Evolutionary conservation across 2,888 invertebrate species (phyloP), one percentile per base, ranked within the genome.

Genomic region (Noctua pronuba): DNA sequence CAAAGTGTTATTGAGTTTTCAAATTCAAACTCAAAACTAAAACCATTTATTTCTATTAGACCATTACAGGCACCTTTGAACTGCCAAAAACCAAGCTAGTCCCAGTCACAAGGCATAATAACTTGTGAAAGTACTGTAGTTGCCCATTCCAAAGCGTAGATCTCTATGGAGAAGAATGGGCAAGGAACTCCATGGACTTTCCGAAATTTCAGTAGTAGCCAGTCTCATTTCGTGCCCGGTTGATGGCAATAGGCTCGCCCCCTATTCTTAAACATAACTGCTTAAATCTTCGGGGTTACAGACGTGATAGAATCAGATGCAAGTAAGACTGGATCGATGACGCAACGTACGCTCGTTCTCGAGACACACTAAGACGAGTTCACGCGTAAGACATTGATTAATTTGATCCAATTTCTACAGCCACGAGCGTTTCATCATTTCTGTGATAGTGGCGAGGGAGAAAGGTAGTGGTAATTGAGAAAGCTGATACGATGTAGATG

Each of bases 381-480:
- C 86, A 73, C 82, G 71, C 68, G 21, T 35, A 11, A 86, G 65
- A 68, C 79, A 79, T 73, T 86, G 86, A 84, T 84, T 83, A 62
- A 86, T 86, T 72, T 66, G 79, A 79, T 79, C 75, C 70, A 65
- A 83, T 82, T 84, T 82, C 60, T 76, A 24, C 21, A 41, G 24
- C 38, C 64, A 68, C 74, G 58, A 73, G n/a, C 18, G 41, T 82
- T 84, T 79, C 79, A 49, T 38, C 69, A 82, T 75, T 0, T 18
- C 5, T 73, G 7, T 41, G 38, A 78, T 70, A 10, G 38, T 2
- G n/a, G 16, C 46, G 24, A 16, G 11, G 16, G 84, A 70, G 85
- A 85, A 73, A 83, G 46, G 55, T 70, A 24, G 16, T 8, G 5
- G 18, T 3, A 35, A 46, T 67, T 81, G 21, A 64, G 79, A 83